Conservation (phyloP, 2,797 vertebrate genomes). For the Neosilurus mollespiculum region DNA sequence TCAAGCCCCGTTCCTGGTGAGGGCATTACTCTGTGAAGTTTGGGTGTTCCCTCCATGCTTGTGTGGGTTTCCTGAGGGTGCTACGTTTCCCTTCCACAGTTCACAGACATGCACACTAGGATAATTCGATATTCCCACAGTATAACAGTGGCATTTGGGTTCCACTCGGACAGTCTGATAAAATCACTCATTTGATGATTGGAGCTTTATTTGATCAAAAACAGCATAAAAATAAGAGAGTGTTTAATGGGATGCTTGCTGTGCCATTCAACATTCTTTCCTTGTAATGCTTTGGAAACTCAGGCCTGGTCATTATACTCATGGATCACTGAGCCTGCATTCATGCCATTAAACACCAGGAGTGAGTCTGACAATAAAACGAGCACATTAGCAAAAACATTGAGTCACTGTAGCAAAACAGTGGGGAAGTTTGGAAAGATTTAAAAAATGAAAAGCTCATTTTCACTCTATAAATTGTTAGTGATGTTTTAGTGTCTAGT, state of each 20-base stretch:
- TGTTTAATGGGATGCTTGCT: conserved; percentile 11
- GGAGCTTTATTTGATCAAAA: background rate
- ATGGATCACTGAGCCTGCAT: background rate
- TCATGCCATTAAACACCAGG: background rate
- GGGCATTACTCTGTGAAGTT: no score
- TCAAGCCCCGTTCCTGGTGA: no score
- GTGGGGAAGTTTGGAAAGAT: background rate
- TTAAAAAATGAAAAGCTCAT: background rate
- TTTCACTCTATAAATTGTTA: no score
- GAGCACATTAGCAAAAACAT: conserved; percentile 4
- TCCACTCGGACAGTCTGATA: background rate
- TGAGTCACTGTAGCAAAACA: background rate
- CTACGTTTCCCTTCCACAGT: no score
- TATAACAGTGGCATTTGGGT: background rate
- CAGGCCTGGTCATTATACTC: background rate
- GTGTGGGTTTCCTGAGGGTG: no score
- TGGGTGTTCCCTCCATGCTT: no score
- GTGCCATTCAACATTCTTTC: conserved; percentile 3
- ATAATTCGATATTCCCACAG: no score
- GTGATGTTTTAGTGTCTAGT: no score
- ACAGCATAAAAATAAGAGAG: background rate
- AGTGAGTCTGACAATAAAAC: conserved; percentile 1
- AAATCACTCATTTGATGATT: background rate
- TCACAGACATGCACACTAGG: no score
- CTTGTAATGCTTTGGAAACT: background rate